Base-by-base conservation (phyloP, 2,797 vertebrate genomes). In the Danio aesculapii region DNA sequence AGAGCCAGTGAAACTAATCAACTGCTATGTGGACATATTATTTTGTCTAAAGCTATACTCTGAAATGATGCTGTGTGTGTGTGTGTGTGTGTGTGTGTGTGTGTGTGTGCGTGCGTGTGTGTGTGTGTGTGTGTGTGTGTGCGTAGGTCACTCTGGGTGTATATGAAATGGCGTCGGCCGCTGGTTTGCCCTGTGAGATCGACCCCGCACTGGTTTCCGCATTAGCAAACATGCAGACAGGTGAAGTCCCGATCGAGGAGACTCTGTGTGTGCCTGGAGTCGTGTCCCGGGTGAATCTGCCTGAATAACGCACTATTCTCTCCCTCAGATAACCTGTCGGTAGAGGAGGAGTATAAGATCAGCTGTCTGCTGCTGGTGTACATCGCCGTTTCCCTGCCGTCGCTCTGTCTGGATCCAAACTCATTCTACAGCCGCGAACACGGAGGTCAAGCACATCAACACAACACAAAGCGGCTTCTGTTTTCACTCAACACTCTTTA, bases 281-380 rank as follows among this genome's bases (percentile, higher is more conserved):
- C 6, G 19, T 11, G 2, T 43, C 11, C 43, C 11, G 8, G 19
- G 16, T 8, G 16, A 11, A 44, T 44, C n/a, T 6, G 1, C 13
- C 21, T 21, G 16, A 6, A 19, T 62, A 1, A 9, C 63, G 10
- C 5, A 41, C 81, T 44, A 8, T 57, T 53, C 19, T 69, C 7
- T 16, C 49, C 4, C 69, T 44, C 91, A 99, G 98, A 98, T 8
- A 94, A 91, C 87, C 89, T 88, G 0, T 96, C 97, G 19, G 59
- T 89, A 0, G 98, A 98, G 66, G 96, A 98, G 79, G 98, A 99
- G 62, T 97, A 96, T 90, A 98, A 96, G 87, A 88, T 96, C 84
- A 92, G 95, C 68, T 95, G 94, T 49, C 90, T 99, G 86, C 94
- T 99, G n/a, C 91, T 99, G 77, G 94, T 98, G 82, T 98, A 96